Percentiles rank a stretch among this genome's conserved stretches.
phyloP scores from a whole-genome alignment of 2,797 vertebrate species.

The Danio aesculapii region DNA sequence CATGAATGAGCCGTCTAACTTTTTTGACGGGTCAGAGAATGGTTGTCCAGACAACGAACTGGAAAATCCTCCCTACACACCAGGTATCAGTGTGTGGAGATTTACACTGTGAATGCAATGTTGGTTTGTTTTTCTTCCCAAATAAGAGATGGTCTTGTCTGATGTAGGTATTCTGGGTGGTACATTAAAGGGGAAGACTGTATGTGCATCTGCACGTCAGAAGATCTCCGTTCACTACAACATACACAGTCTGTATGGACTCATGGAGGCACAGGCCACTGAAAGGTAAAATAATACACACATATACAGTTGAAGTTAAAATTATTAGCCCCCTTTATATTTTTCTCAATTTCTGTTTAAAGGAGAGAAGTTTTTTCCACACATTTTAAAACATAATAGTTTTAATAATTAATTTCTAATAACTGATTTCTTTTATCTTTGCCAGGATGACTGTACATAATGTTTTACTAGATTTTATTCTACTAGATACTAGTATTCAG shows the following conservation, averaged over 20 bases:
- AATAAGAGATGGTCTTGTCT: neutral
- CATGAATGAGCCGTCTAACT: slow-evolving; percentile 93
- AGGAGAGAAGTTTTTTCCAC: no score
- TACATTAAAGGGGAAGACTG: slow-evolving; percentile 80
- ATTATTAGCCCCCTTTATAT: no score
- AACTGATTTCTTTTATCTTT: no score
- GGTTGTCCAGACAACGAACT: slow-evolving; percentile 82
- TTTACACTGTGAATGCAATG: neutral
- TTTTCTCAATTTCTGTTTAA: no score
- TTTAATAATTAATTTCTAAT: no score
- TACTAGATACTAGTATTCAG: no score
- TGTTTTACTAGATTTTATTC: no score
- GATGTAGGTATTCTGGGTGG: slow-evolving; percentile 81
- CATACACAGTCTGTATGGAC: slow-evolving; percentile 89
- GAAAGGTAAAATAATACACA: slow-evolving; percentile 74
- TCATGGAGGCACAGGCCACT: slow-evolving; percentile 89
- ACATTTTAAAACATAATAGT: no score
- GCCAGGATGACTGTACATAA: no score
- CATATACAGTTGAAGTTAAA: neutral
- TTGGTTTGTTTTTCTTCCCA: neutral
- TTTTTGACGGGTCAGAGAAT: slow-evolving; percentile 84
- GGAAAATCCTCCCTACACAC: slow-evolving; percentile 86
- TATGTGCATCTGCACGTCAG: slow-evolving; percentile 85
- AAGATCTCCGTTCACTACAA: slow-evolving; percentile 86
- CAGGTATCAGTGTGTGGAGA: slow-evolving; percentile 70